Base-by-base conservation (phyloP, 2,113 vertebrate genomes). In the Cavia porcellus region DNA sequence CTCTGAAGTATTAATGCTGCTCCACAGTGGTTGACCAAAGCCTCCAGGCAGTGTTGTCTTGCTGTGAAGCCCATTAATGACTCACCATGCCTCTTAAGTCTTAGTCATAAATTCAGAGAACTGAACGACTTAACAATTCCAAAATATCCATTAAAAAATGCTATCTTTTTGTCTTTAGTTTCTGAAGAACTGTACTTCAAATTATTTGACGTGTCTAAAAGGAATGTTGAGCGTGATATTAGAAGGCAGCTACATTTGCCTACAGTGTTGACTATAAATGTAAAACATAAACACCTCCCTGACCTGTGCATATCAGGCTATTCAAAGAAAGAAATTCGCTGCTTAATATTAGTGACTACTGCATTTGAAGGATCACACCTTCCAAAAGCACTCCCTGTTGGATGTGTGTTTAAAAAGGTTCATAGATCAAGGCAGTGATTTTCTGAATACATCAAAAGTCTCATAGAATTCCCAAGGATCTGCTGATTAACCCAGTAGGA, bases 401-500 rank as follows among this genome's bases (percentile, higher is more conserved):
- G 62, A 80, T 89, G 42, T 0, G 61, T 97, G 83, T 97, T 98
- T 97, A 94, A 97, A 97, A 68, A 66, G 97, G 97, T 86, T 93
- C 97, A 89, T 96, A 98, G 97, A 98, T 98, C 87, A 98, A 98
- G 97, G 92, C 97, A 92, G 97, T 94, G 81, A 98, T 98, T 97
- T 97, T 97, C 95, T 97, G 96, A 98, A 98, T 97, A 98, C 62
- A 98, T 98, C 97, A 98, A 96, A 98, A 98, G 94, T 98, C 97
- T 98, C 86, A 88, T 82, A 98, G 97, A 94, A 94, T 97, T 98
- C 97, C 97, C 93, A 98, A 98, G 98, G 96, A 98, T 98, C 97
- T 98, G 92, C 98, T 98, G 98, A 98, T 98, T 98, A 98, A 98
- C 98, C 95, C 98, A 98, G 98, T 98, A 98, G 98, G 98, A 98